phyloP scores from a whole-genome alignment of 2,888 invertebrate species.

The Drosophila silvestris region DNA sequence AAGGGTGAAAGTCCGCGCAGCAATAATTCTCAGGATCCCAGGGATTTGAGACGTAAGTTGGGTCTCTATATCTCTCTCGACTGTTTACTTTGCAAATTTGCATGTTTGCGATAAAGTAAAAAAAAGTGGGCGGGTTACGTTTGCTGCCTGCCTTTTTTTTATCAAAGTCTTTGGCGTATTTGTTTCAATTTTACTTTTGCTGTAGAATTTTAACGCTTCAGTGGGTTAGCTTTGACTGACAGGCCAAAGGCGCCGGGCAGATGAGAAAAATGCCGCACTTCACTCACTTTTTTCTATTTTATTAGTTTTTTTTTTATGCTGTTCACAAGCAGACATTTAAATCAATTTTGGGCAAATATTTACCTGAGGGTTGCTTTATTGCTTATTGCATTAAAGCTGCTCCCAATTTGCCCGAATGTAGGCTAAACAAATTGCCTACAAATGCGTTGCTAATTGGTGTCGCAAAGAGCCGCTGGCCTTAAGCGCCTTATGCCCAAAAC shows the following conservation, averaged over 20 bases:
- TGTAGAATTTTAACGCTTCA: slow-evolving; percentile 83
- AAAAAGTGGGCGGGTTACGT: slow-evolving; percentile 24
- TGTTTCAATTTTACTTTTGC: slow-evolving; percentile 74
- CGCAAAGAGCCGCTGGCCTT: slow-evolving; percentile 36
- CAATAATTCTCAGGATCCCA: slow-evolving; percentile 85
- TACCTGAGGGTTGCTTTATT: slow-evolving; percentile 59
- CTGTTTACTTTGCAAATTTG: slow-evolving; percentile 66
- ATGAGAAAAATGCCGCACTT: slow-evolving; percentile 38
- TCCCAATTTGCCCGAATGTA: slow-evolving; percentile 35
- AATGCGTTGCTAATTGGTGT: slow-evolving; percentile 74
- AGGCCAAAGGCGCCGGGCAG: slow-evolving; percentile 32
- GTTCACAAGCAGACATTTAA: slow-evolving; percentile 42
- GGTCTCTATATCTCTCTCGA: slow-evolving; percentile 21
- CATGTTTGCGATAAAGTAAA: slow-evolving; percentile 53
- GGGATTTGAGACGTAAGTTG: slow-evolving; percentile 88
- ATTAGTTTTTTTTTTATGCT: slow-evolving; percentile 69
- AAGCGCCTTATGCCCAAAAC: slow-evolving; percentile 58
- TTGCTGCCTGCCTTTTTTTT: slow-evolving; percentile 58
- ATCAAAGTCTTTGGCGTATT: slow-evolving; percentile 74
- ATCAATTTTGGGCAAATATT: slow-evolving; percentile 44
- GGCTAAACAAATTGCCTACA: slow-evolving; percentile 65
- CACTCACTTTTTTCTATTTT: slow-evolving; percentile 40
- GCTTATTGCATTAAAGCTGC: slow-evolving; percentile 32
- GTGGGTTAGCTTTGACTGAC: slow-evolving; percentile 79
- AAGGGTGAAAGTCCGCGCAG: slow-evolving; percentile 86